These are phyloP conservation scores for Echeneis naucrates DNA, from an alignment of 2,797 vertebrate species.

Conservation along the genomic window DNA sequence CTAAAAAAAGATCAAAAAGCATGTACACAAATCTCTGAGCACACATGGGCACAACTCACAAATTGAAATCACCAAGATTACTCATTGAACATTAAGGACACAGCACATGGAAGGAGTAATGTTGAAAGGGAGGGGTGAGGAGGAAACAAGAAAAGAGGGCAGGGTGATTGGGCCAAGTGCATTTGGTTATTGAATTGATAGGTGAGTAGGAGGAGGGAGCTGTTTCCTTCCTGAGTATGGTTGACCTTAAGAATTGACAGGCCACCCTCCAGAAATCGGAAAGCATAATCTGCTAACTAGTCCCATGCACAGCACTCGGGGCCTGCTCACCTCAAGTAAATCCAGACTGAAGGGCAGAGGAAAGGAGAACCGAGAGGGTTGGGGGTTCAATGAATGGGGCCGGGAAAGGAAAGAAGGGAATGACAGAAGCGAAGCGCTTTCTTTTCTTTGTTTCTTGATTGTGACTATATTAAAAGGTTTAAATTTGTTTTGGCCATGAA, in stretches of 20 bases:
- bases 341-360: conserved; percentile 5
- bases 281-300: conserved; percentile 53
- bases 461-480: too few relatives aligned
- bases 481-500: too few relatives aligned
- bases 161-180: conserved; percentile 51
- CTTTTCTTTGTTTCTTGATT: conserved; percentile 11
- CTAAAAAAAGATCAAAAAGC: conserved; percentile 17
- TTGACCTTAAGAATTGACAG: conserved; percentile 71
- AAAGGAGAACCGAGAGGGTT: neutral
- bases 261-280: conserved; percentile 62
- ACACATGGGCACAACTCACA: conserved; percentile 6
- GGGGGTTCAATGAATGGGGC: neutral
- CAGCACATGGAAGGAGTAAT: conserved; percentile 47
- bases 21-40: conserved; percentile 1
- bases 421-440: conserved; percentile 20
- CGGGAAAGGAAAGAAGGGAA: neutral
- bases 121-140: conserved; percentile 31
- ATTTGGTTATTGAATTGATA: conserved; percentile 69
- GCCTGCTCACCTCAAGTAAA: conserved; percentile 24
- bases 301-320: conserved; percentile 47
- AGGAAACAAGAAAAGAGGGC: conserved; percentile 23
- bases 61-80: conserved; percentile 52
- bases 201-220: conserved; percentile 63
- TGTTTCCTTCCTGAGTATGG: conserved; percentile 76
- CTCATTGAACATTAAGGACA: conserved; percentile 54